Evolutionary conservation across 2,113 vertebrate species (phyloP).

Genomic region (Taxidea taxus): DNA sequence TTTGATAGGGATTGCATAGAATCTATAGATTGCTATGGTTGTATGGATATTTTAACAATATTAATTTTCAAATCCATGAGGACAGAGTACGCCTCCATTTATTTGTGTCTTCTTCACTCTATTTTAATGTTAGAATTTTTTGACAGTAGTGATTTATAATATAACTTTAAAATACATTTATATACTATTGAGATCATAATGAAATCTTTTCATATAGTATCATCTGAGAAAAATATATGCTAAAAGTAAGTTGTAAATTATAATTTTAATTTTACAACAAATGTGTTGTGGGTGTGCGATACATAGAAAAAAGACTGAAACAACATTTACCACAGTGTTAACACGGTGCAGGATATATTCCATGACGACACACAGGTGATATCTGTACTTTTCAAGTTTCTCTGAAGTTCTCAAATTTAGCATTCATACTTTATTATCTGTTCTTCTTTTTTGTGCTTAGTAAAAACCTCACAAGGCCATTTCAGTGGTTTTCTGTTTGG

Average conservation of each 20-base stretch:
- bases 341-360: neutral
- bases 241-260: neutral
- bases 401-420: neutral
- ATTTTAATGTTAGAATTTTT: neutral
- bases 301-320: neutral
- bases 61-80: neutral
- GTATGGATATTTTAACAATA: neutral
- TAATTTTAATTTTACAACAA: constrained; percentile 29
- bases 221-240: neutral
- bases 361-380: neutral
- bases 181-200: neutral
- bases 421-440: neutral
- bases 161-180: neutral
- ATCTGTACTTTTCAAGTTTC: neutral
- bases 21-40: neutral
- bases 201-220: neutral
- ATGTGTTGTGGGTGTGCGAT: neutral
- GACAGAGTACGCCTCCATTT: neutral
- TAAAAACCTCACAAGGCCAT: neutral
- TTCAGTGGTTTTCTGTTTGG: neutral
- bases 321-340: neutral
- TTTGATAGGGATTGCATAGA: neutral
- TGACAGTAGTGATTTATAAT: neutral
- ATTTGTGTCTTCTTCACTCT: neutral
- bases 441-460: neutral